These are phyloP conservation scores for Rugalucina vietnamica DNA, from an alignment of 2,888 invertebrate species.

Conservation along the genomic window DNA sequence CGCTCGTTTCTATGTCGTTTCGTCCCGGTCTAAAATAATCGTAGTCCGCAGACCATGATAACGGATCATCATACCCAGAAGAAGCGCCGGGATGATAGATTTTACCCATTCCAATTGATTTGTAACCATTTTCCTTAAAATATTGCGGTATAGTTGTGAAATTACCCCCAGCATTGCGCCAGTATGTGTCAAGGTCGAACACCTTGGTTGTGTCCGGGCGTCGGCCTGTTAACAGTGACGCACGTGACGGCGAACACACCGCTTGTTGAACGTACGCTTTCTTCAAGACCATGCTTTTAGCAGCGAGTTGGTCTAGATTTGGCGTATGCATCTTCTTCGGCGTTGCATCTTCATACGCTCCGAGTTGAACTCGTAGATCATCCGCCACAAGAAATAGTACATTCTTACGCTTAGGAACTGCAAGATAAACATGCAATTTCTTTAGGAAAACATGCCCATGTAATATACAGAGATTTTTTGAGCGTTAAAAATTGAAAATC, in stretches of 20 bases:
- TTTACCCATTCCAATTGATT: slow-evolving; percentile 45
- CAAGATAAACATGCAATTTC: too few relatives aligned
- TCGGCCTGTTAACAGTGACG: slow-evolving; percentile 55
- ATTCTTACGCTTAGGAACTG: slow-evolving; percentile 13
- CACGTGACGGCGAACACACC: slow-evolving; percentile 91
- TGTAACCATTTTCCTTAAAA: slow-evolving; percentile 46
- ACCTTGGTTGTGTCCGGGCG: slow-evolving; percentile 59
- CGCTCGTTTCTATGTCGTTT: not conserved
- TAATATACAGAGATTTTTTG: too few relatives aligned
- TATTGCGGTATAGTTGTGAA: too few relatives aligned
- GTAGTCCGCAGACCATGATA: not conserved
- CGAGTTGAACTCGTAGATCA: slow-evolving; percentile 28
- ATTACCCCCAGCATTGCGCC: slow-evolving; percentile 43
- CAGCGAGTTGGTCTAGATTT: slow-evolving; percentile 89
- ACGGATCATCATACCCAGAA: not conserved
- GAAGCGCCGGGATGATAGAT: slow-evolving; percentile 11
- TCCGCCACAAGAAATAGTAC: slow-evolving; percentile 29
- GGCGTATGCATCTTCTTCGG: slow-evolving; percentile 88
- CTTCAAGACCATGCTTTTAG: slow-evolving; percentile 88
- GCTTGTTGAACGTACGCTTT: slow-evolving; percentile 91
- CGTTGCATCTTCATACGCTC: slow-evolving; percentile 24
- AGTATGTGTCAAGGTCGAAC: slow-evolving; percentile 48
- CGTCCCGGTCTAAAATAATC: not conserved
- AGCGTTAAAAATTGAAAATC: too few relatives aligned
- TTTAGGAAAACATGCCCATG: too few relatives aligned